A percentile compares a stretch with the other conserved stretches of the same genome.
phyloP scores from a whole-genome alignment of 2,888 invertebrate species.

The Heliconius hortense region DNA sequence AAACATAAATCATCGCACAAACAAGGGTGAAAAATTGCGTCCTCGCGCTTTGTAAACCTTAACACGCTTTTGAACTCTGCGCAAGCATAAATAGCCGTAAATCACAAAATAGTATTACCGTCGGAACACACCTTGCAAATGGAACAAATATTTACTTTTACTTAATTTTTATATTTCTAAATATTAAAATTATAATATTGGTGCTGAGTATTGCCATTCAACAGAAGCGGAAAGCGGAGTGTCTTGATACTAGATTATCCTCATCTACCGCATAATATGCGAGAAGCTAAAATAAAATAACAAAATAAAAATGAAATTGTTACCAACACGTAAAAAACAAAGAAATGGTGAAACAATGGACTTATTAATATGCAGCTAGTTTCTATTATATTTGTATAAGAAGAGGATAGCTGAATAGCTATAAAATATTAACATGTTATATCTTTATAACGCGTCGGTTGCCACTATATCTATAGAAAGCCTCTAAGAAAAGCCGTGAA shows the following conservation, averaged over 20 bases:
- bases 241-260: too few species aligned
- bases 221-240: too few species aligned
- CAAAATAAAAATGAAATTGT: too few species aligned
- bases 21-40: conserved; percentile 39
- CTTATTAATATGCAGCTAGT: too few species aligned
- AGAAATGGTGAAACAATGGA: too few species aligned
- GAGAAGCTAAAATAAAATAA: neutral
- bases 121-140: conserved; percentile 6
- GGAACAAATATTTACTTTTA: conserved; percentile 1
- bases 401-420: neutral
- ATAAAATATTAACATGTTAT: neutral
- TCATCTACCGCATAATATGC: too few species aligned
- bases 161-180: neutral
- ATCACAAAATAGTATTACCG: conserved; percentile 24
- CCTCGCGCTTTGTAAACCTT: conserved; percentile 31
- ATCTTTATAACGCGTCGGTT: too few species aligned
- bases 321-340: too few species aligned
- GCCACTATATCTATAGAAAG: too few species aligned
- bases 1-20: conserved; percentile 32
- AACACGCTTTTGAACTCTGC: conserved; percentile 24
- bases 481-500: too few species aligned
- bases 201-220: too few species aligned
- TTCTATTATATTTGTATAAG: too few species aligned
- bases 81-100: conserved; percentile 29
- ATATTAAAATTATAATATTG: neutral